Evolutionary conservation across 92 coral and sea anemone species (phyloP), one percentile per base, ranked within the genome.

Genomic region (Pocillopora grandis): DNA sequence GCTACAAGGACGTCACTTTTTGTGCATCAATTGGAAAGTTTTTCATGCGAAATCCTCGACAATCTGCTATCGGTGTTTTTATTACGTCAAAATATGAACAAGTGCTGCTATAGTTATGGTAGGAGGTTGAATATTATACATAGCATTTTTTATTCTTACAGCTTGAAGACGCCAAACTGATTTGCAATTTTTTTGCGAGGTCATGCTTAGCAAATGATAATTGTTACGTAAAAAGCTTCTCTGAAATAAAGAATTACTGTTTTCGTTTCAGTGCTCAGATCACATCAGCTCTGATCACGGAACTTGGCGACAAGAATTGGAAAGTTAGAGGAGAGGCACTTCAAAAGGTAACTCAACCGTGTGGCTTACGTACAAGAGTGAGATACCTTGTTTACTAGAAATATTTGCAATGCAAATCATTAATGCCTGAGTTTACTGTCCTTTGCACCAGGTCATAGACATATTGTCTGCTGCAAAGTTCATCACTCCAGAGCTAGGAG

Each of bases 221-320:
- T 10, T 3, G 19, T 31, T 3, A 19, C 12, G 6, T 64, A 0
- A 19, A 2, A 64, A 19, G 68, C 5, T 66, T 12, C 27, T 8
- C 10, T 16, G 52, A 33, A 37, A 12, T 16, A 70, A 70, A 55
- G 60, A 42, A 7, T 42, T 7, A 42, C 8, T 56, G 49, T 79
- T 55, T 64, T 36, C 37, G 31, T 83, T 90, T 9, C 76, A 95
- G 98, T 88, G 92, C 76, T 16, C 91, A 92, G 70, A 94, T 96
- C 27, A 96, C 89, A 65, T 89, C 95, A 17, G 96, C 93, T 8
- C 86, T 96, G 13, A 94, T 94, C 72, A 90, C 78, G 60, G 95
- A 95, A 84, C 91, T 96, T 48, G 93, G 95, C 35, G 99, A 96
- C 81, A 96, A 96, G 87, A 96, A 96, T 62, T 96, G 99, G 99